These are phyloP conservation scores for Polyommatus iphigenia DNA, from an alignment of 2,888 invertebrate genomes.

Conservation along the genomic window DNA sequence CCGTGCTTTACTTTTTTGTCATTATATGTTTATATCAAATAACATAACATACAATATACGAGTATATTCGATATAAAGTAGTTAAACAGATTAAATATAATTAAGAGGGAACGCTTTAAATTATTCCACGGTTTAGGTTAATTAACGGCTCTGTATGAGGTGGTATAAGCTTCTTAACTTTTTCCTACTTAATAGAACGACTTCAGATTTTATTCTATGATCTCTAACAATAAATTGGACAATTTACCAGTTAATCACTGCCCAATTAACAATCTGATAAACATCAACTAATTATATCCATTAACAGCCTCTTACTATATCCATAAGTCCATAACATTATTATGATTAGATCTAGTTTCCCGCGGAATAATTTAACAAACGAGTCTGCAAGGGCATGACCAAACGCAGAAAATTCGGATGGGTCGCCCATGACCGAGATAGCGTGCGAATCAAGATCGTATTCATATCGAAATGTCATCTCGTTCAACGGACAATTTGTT, in stretches of 20 bases:
- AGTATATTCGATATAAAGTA: too few species aligned
- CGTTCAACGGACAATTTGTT: neutral
- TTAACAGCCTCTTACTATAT: neutral
- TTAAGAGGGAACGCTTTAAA: too few species aligned
- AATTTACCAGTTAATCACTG: neutral
- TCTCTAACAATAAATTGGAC: neutral
- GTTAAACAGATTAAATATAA: too few species aligned
- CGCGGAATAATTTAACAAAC: slow-evolving; percentile 8
- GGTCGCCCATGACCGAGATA: slow-evolving; percentile 7
- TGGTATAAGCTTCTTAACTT: too few species aligned
- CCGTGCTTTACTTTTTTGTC: too few species aligned
- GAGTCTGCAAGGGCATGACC: slow-evolving; percentile 11
- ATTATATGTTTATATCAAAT: too few species aligned
- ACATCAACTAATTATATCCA: neutral
- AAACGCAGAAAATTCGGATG: neutral
- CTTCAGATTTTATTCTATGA: too few species aligned
- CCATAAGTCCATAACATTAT: slow-evolving; percentile 7
- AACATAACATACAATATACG: too few species aligned
- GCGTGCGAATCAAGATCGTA: slow-evolving; percentile 15
- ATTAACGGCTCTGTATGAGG: too few species aligned
- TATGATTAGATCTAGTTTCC: slow-evolving; percentile 10
- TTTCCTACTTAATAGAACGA: too few species aligned
- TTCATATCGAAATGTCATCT: slow-evolving; percentile 22
- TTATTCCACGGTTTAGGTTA: too few species aligned
- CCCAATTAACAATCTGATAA: neutral